Conservation (phyloP, 2,113 vertebrate species). For the Platycercus adscitus region DNA sequence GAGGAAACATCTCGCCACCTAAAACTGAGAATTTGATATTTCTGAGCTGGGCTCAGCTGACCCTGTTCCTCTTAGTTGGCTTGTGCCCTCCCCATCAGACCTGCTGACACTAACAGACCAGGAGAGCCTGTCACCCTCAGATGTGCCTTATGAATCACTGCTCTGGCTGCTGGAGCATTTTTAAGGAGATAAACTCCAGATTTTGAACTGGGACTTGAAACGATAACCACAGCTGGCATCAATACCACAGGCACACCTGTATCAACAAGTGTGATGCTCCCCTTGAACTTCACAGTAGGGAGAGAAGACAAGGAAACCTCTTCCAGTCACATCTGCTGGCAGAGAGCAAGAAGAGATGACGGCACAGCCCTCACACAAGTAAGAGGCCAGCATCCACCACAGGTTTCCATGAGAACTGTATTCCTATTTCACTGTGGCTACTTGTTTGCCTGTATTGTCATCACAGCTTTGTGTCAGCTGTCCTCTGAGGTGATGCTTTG, state of each 20-base stretch:
- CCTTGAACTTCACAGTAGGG: neutral
- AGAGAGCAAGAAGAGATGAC: neutral
- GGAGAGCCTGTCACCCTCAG: neutral
- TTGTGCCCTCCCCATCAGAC: neutral
- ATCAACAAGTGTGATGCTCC: neutral
- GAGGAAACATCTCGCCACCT: neutral
- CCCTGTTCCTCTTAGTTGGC: neutral
- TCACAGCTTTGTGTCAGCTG: accelerated
- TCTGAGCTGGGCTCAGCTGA: neutral
- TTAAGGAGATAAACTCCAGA: neutral
- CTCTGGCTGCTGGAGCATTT: neutral
- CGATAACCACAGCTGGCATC: neutral
- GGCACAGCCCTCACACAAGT: neutral
- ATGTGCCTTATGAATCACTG: neutral
- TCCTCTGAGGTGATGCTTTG: neutral
- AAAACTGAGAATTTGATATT: neutral
- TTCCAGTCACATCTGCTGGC: neutral
- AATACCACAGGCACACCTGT: accelerated
- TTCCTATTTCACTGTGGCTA: neutral
- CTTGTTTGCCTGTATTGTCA: neutral
- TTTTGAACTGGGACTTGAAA: neutral
- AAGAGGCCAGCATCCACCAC: neutral
- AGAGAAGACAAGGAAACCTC: neutral
- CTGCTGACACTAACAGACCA: neutral
- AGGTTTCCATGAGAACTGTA: neutral